Evolutionary conservation across 1,140 invertebrate species (phyloP), one percentile per base, ranked within the genome.

Genomic region (Probaryconus sp.): DNA sequence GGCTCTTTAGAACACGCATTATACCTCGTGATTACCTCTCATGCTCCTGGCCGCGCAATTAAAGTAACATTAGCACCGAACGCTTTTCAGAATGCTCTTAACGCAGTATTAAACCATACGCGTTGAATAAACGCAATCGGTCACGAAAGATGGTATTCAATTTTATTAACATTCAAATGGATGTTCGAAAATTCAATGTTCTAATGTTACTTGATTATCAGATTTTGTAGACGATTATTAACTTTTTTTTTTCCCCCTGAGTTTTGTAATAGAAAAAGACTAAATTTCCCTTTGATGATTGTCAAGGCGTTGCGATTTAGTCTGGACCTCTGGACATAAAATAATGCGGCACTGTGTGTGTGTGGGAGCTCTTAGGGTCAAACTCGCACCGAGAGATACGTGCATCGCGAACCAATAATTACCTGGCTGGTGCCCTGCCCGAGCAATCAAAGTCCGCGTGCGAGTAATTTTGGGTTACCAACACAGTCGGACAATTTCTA

Each of bases 1-100:
- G 61, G 30, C 28, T 64, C 61, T 64, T 64, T 64, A 45, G 14
- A 64, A 53, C 61, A 51, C 24, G 61, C 30, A 53, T 64, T 64
- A 53, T 64, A 53, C 47, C 21, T 51, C 48, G 40, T 45, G 61
- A 64, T 64, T 64, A 53, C 40, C 48, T 53, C 48, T 64, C 21
- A 53, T 45, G 48, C 37, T 64, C 37, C 28, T 64, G 61, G 61
- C 61, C 21, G 20, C 40, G 20, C 61, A 53, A 64, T 64, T 64
- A 53, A 64, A 64, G 48, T 53, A 53, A 64, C 61, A 64, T 64
- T 50, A 48, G 24, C 30, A 45, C 43, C 58, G 33, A 63, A 63
- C 33, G 33, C 20, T 48, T 48, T 48, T 61, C 33, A 48, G 56
- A 37, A 24, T 28, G 21, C 21, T 31, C 42, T 50, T 35, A 31